Percentiles rank a stretch among this genome's conserved stretches.
phyloP scores from a whole-genome alignment of 1,140 invertebrate genomes.

The Drosophila paulistorum region DNA sequence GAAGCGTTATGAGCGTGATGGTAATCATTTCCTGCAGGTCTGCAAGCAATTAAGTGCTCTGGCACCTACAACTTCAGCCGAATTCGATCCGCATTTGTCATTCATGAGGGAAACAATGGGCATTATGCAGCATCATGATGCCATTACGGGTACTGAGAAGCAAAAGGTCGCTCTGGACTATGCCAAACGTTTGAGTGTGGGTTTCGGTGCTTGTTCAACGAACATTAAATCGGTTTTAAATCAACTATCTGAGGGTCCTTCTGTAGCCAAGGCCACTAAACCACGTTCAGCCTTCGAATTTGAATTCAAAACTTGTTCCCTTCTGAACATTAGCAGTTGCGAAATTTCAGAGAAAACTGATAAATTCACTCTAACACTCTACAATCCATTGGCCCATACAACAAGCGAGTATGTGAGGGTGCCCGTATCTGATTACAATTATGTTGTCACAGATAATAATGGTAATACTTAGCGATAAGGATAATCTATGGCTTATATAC shows the following conservation, averaged over 20 bases:
- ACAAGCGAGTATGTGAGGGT: conserved; percentile 87
- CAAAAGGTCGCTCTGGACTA: conserved; percentile 96
- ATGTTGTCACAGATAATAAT: conserved; percentile 86
- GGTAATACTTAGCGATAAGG: conserved; percentile 56
- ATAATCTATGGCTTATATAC: not conserved
- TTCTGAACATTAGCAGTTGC: conserved; percentile 88
- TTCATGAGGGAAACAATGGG: conserved; percentile 87
- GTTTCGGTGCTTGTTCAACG: conserved; percentile 57
- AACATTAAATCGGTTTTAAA: conserved; percentile 66
- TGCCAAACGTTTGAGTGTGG: conserved; percentile 85
- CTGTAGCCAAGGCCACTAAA: not conserved
- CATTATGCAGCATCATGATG: conserved; percentile 96
- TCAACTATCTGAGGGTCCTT: conserved; percentile 35
- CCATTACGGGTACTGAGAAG: conserved; percentile 95
- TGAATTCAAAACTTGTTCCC: conserved; percentile 85
- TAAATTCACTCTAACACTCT: conserved; percentile 88
- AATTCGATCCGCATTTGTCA: conserved; percentile 69
- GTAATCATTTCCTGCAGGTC: conserved; percentile 92
- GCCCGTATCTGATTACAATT: conserved; percentile 87
- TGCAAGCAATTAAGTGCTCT: conserved; percentile 85
- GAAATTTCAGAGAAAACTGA: conserved; percentile 86
- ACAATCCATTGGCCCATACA: conserved; percentile 91
- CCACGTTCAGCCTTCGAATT: conserved; percentile 25
- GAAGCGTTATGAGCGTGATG: conserved; percentile 91
- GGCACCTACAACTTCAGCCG: conserved; percentile 51